Conservation (phyloP, 2,888 invertebrate genomes). For the Trisateles emortualis region DNA sequence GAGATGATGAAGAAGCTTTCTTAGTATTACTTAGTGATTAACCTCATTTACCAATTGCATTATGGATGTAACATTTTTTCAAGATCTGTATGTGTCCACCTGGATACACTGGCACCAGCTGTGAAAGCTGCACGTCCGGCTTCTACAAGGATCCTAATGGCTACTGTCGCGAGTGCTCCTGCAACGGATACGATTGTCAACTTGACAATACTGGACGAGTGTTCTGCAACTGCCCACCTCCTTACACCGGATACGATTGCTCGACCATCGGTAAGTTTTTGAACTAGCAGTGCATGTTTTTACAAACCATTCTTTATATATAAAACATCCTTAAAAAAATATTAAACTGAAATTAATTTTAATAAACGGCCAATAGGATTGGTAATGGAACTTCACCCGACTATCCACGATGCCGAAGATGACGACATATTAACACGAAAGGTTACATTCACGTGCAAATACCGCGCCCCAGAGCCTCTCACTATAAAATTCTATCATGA, state of each 20-base stretch:
- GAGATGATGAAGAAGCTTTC: no score
- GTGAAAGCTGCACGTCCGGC: slow-evolving; percentile 91
- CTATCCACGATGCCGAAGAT: slow-evolving; percentile 58
- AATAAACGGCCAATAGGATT: slow-evolving; percentile 63
- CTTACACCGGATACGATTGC: slow-evolving; percentile 90
- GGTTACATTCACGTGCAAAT: slow-evolving; percentile 75
- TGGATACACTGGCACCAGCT: slow-evolving; percentile 94
- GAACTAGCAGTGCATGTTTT: neutral
- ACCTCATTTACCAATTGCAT: no score
- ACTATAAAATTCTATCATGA: slow-evolving; percentile 73
- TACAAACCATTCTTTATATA: neutral
- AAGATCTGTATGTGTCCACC: slow-evolving; percentile 92
- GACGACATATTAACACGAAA: slow-evolving; percentile 49
- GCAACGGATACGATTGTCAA: slow-evolving; percentile 91
- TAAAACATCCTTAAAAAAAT: neutral
- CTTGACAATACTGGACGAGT: slow-evolving; percentile 86
- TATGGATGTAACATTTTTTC: slow-evolving; percentile 8
- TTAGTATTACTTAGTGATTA: no score
- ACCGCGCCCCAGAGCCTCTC: slow-evolving; percentile 74
- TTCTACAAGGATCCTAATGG: slow-evolving; percentile 90
- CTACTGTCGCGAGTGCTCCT: slow-evolving; percentile 91
- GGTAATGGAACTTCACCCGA: slow-evolving; percentile 79
- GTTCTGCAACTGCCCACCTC: slow-evolving; percentile 90
- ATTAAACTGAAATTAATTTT: slow-evolving; percentile 36
- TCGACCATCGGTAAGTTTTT: slow-evolving; percentile 64